Base-by-base conservation (phyloP, 2,797 vertebrate genomes). In the Taeniopygia guttata region DNA sequence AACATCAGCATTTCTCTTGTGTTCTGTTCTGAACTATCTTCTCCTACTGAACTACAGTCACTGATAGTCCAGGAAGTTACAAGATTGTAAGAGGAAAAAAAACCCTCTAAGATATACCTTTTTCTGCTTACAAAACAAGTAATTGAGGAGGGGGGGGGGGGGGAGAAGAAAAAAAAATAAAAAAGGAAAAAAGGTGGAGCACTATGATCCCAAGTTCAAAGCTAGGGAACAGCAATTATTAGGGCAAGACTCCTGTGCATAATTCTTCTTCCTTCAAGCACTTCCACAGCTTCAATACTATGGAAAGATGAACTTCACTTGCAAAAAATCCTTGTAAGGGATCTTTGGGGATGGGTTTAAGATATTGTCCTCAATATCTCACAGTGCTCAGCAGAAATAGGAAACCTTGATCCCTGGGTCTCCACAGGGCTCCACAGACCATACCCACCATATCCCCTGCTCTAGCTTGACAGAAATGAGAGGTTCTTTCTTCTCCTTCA, bases 121-220 rank as follows among this genome's bases (percentile, higher is more conserved):
- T 10, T 56, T 42, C n/a, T 43, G 0, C 34, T 58, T 22, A 60
- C 29, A 77, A 70, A 86, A 60, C 3, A 78, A 67, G 11, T 30
- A 30, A 51, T 15, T 0, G 0, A n/a, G n/a, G n/a, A n/a, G n/a
- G n/a, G 3, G 7, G 1, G 0, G 2, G 2, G 0, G 4, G 5
- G 2, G 18, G 2, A 8, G 0, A 3, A 15, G 22, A 5, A 11
- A 29, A 67, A 26, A n/a, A 5, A 11, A 29, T 67, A 26, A n/a
- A 34, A 36, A 58, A 69, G 34, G 30, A 58, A 69, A 43, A 29
- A 46, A 18, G 9, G 4, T 4, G 3, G 13, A 82, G 30, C 6
- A 7, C 36, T 86, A n/a, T 7, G 12, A 46, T 73, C 18, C 16
- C 2, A 8, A 36, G 11, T 84, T 86, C 54, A 56, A 91, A 91